phyloP scores from a whole-genome alignment of 2,113 vertebrate species.

The Corvus hawaiiensis region DNA sequence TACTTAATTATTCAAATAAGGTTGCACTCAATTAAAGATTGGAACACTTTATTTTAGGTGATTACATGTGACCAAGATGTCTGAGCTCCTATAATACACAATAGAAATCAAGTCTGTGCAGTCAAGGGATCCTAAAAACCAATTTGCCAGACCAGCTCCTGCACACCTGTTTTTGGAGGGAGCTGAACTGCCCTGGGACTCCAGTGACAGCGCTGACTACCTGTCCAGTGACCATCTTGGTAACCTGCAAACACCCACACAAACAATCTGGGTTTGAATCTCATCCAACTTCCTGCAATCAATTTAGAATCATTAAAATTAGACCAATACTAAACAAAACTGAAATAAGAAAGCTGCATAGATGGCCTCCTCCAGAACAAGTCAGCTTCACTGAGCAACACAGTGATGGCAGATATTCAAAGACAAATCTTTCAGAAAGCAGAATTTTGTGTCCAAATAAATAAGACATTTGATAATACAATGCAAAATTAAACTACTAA shows the following conservation, averaged over 20 bases:
- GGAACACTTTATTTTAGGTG: not conserved
- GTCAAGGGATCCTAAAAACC: not conserved
- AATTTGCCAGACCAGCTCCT: not conserved
- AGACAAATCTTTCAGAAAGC: not conserved
- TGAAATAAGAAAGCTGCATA: not conserved
- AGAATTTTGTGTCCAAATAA: not conserved
- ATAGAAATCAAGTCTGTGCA: fast-evolving
- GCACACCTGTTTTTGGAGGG: not conserved
- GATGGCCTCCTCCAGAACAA: not conserved
- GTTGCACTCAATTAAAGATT: not conserved
- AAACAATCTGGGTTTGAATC: not conserved
- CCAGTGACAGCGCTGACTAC: not conserved
- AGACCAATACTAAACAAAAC: not conserved
- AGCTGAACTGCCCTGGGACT: not conserved
- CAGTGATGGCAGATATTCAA: not conserved
- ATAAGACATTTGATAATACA: not conserved
- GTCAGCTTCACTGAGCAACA: not conserved
- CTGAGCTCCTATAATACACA: not conserved
- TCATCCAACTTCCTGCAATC: not conserved
- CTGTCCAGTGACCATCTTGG: not conserved
- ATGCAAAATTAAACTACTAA: not conserved
- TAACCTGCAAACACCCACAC: not conserved
- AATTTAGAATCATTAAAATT: not conserved
- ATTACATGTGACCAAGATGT: not conserved
- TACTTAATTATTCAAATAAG: not conserved